Evolutionary conservation across 2,113 vertebrate species (phyloP), one percentile per base, ranked within the genome.

Genomic region (Psittacara wagleri): DNA sequence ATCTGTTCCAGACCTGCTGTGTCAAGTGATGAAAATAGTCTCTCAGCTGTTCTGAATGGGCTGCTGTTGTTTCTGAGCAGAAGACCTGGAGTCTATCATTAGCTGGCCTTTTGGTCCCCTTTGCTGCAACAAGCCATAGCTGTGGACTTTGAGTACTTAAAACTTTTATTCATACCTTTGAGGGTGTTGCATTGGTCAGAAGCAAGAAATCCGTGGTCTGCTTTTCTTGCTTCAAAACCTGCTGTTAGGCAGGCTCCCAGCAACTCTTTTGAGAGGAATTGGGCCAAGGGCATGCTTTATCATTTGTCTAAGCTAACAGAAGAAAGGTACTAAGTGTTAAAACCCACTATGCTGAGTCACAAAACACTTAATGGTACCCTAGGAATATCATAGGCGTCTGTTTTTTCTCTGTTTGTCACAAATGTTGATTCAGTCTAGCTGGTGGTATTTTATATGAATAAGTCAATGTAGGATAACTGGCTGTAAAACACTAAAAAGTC

Each of bases 321-420:
- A 72, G 93, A 96, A 83, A 94, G 92, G 83, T 90, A 86, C 64
- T 10, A 12, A 93, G 90, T 92, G 85, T 84, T 93, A 81, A 96
- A 97, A 76, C 82, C 91, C 89, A 86, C 92, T 86, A 48, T 81
- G 94, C 92, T 95, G 91, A 95, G 83, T 96, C 81, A 90, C 76
- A 72, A 88, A 97, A 93, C 72, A 79, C 61, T 86, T 88, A 79
- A 91, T 92, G 79, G 76, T 86, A 96, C 64, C 86, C 69, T 95
- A n/a, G 19, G 81, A 89, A 68, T 62, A 25, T 76, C 84, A 77
- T 51, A 67, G 89, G 95, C 7, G 4, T 84, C 95, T 94, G n/a
- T 46, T 84, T 95, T 82, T 73, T 48, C 44, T 95, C 57, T 91
- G 55, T 93, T 94, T 95, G 92, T 95, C 91, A 92, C 83, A 94